Evolutionary conservation across 1,140 invertebrate genomes (phyloP).

Genomic region (Dinothrombium tinctorium): DNA sequence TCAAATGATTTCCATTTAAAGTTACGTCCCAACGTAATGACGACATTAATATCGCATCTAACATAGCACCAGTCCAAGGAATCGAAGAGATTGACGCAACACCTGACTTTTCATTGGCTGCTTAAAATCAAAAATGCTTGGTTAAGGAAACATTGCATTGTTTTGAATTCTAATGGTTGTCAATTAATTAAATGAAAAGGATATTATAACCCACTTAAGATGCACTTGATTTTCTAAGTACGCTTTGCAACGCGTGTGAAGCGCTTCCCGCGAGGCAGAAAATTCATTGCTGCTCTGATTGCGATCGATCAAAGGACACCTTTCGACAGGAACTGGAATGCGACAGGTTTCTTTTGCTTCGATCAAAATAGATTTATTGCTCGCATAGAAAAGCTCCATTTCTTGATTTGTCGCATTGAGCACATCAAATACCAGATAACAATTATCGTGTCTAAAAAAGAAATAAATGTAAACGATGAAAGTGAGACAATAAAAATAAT

Average conservation of each 20-base stretch:
- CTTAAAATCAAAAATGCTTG: too few relatives aligned
- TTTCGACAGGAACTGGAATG: slow-evolving; percentile 59
- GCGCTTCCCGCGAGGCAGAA: not conserved
- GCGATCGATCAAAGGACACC: slow-evolving; percentile 40
- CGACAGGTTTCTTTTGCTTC: slow-evolving; percentile 65
- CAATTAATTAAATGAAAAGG: slow-evolving; percentile 13
- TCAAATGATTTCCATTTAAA: slow-evolving; percentile 35
- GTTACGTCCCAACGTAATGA: slow-evolving; percentile 61
- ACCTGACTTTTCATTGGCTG: slow-evolving; percentile 39
- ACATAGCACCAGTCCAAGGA: slow-evolving; percentile 49
- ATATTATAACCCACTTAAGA: slow-evolving; percentile 38
- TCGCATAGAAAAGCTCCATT: slow-evolving; percentile 65
- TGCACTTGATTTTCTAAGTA: slow-evolving; percentile 57
- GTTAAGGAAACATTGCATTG: too few relatives aligned
- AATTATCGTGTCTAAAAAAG: slow-evolving; percentile 40
- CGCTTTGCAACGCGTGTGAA: slow-evolving; percentile 32
- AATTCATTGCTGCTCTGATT: slow-evolving; percentile 6
- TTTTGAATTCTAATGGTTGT: too few relatives aligned
- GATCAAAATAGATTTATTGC: slow-evolving; percentile 56
- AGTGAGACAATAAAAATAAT: not conserved
- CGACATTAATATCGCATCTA: slow-evolving; percentile 63
- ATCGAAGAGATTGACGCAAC: slow-evolving; percentile 54
- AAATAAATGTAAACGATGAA: not conserved
- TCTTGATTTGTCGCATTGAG: slow-evolving; percentile 63
- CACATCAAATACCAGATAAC: slow-evolving; percentile 70